Conservation (phyloP, 2,113 vertebrate genomes). For the Lagopus muta region DNA sequence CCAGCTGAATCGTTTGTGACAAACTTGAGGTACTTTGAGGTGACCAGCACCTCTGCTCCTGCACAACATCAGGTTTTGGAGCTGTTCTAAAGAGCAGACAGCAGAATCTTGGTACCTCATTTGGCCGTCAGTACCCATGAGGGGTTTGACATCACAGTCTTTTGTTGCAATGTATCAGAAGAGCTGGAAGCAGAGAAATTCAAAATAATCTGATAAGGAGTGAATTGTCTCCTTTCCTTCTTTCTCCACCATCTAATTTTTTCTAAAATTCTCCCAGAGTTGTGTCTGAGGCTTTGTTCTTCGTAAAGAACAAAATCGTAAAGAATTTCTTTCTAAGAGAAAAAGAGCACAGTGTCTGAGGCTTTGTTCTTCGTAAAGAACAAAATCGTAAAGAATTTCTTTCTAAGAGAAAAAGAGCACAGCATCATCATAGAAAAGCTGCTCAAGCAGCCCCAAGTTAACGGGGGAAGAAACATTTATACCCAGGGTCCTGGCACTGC, state of each 20-base stretch:
- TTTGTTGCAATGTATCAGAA: neutral
- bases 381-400: neutral
- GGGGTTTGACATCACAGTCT: neutral
- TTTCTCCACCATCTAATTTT: neutral
- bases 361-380: neutral
- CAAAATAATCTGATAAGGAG: neutral
- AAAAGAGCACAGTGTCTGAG: neutral
- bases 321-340: neutral
- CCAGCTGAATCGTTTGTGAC: neutral
- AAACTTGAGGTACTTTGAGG: neutral
- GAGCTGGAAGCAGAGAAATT: neutral
- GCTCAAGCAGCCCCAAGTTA: neutral
- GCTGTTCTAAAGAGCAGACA: neutral
- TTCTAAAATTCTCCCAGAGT: neutral
- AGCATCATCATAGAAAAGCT: neutral
- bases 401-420: neutral
- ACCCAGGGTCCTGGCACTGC: neutral
- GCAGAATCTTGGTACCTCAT: neutral
- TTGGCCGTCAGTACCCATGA: neutral
- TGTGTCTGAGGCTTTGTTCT: neutral
- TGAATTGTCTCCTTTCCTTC: neutral
- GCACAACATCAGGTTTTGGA: neutral
- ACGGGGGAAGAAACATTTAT: neutral
- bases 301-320: neutral
- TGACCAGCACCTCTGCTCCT: neutral